phyloP scores from a whole-genome alignment of 2,888 invertebrate species.

The Sympetrum striolatum region DNA sequence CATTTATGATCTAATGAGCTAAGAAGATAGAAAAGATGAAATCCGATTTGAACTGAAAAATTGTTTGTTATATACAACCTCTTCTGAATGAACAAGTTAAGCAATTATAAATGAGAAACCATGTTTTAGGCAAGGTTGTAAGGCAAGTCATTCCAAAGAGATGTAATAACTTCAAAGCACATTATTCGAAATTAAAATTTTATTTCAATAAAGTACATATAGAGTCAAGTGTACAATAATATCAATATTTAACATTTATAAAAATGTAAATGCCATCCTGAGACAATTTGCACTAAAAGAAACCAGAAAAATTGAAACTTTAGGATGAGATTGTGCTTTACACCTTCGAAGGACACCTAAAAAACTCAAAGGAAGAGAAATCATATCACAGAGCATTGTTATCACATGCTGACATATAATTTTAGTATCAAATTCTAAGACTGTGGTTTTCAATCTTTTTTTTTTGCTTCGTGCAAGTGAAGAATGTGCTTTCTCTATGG shows the following conservation, averaged over 20 bases:
- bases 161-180: background rate
- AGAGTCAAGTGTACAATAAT: constrained; percentile 31
- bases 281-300: constrained; percentile 22
- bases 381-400: constrained; percentile 39
- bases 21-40: too few relatives aligned
- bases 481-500: background rate
- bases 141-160: too few relatives aligned
- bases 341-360: background rate
- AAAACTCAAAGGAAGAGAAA: constrained; percentile 22
- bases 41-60: too few relatives aligned
- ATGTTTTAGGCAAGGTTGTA: too few relatives aligned
- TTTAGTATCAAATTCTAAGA: constrained; percentile 23
- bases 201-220: constrained; percentile 31
- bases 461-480: background rate
- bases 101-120: too few relatives aligned
- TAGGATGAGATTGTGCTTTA: background rate
- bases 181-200: background rate
- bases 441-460: constrained; percentile 21
- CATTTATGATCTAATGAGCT: too few relatives aligned
- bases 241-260: constrained; percentile 34
- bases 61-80: too few relatives aligned
- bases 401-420: constrained; percentile 35
- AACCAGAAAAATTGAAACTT: background rate
- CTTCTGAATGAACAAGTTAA: too few relatives aligned
- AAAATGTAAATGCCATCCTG: constrained; percentile 43